Base-by-base conservation (phyloP, 2,113 vertebrate genomes). In the Tachycineta bicolor region DNA sequence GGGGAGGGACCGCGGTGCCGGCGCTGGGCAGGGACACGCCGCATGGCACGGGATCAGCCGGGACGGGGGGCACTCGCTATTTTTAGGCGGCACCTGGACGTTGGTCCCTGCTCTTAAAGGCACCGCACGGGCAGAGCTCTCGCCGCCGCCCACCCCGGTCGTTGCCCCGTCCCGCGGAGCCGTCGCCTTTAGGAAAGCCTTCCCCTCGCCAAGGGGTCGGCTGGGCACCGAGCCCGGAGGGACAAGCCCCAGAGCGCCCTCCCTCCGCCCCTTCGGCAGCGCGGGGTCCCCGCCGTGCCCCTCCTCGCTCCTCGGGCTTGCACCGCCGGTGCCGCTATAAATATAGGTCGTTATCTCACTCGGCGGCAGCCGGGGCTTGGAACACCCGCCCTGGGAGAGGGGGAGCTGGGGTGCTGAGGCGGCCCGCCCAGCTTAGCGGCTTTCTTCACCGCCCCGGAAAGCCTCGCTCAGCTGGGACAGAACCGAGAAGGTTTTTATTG, bases 61-160 rank as follows among this genome's bases (percentile, higher is more conserved):
- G 55, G 80, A 65, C 24, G 0, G 3, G 55, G 20, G 25, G 47
- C 44, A 63, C 21, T 7, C 39, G 3, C 92, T 97, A 98, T 98
- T 98, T 98, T 98, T 98, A 98, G 97, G 78, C 43, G 29, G 46
- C 65, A 59, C 63, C 6, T 5, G 33, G 68, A 50, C 86, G 12
- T 7, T 0, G 41, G 63, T 94, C 74, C 73, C 74, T 6, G 46
- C 68, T 95, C 92, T 93, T 96, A 96, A 96, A 93, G 95, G 56
- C 52, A 82, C 85, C 84, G 12, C 4, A 6, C 14, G 5, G 49
- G 50, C 39, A 65, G 25, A 28, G 34, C 68, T 53, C 28, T 7
- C 4, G 24, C 29, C 28, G 13, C 53, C 4, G 21, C 65, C 23
- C 50, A 25, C 9, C 46, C n/a, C 41, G 4, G 6, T 8, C 3